Evolutionary conservation across 2,888 invertebrate species (phyloP), one percentile per base, ranked within the genome.

Genomic region (Tigriopus californicus): DNA sequence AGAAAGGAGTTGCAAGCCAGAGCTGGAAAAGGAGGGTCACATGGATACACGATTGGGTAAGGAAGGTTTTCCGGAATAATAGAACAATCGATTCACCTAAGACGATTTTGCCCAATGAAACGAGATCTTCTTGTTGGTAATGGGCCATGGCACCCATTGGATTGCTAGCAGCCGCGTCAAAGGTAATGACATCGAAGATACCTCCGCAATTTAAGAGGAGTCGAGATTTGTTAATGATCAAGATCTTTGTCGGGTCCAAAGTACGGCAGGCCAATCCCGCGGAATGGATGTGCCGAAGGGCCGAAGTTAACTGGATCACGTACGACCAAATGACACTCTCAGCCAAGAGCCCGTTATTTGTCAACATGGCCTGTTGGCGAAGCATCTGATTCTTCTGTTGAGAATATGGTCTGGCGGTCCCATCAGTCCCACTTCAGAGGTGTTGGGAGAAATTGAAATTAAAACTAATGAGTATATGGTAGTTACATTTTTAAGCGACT

Each of bases 271-370:
- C 83, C 65, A 86, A 73, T 48, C 81, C 81, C 63, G 79, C 78
- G 58, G 80, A 80, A 73, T 98, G 97, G 65, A 97, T 85, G 61
- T 85, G 82, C 60, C 95, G 78, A 64, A 98, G 75, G 1, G 90
- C 95, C 2, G 92, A 88, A 40, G 91, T 91, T 64, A 98, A 76
- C 73, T 98, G 94, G 66, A 97, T 90, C 53, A 97, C 81, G 66
- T 92, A 85, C 65, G 86, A 86, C 97, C 97, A 98, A 64, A 98
- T 80, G 58, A 87, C 80, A 44, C 85, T 81, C 70, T 97, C 97
- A 0, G 92, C 85, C 12, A 56, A 52, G 18, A 49, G 46, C n/a
- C 41, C 24, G 12, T 41, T 2, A 18, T 51, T 40, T 18, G 40
- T 41, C 58, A 40, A 49, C 49, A 54, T 53, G 49, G 49, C 49